phyloP scores from a whole-genome alignment of 2,113 vertebrate species.

The Microcebus griseorufus region DNA sequence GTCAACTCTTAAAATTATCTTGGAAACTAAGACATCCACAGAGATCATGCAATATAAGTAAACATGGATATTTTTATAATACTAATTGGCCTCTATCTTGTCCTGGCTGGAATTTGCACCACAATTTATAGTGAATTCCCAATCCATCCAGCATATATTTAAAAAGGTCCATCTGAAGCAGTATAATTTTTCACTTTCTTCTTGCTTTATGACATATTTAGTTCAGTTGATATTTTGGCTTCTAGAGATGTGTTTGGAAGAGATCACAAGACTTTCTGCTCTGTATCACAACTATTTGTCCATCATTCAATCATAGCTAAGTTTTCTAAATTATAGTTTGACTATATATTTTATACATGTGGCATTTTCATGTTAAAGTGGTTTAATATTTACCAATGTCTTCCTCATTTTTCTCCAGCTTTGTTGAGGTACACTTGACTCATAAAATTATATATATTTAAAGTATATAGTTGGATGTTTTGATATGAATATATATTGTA shows the following conservation, averaged over 20 bases:
- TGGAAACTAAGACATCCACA: slow-evolving; percentile 4
- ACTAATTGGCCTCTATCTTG: not conserved
- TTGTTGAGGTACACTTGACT: not conserved
- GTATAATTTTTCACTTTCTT: not conserved
- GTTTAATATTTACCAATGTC: not conserved
- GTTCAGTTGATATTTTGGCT: not conserved
- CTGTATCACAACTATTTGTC: not conserved
- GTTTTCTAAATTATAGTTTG: not conserved
- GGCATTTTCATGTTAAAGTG: not conserved
- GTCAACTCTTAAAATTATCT: slow-evolving; percentile 24
- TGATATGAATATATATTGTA: not conserved
- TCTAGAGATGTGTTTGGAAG: not conserved
- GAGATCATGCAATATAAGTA: not conserved
- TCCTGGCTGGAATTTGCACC: not conserved
- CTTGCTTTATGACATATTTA: not conserved
- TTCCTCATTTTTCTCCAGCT: not conserved
- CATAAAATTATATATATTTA: not conserved
- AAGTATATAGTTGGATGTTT: not conserved
- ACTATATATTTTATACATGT: not conserved
- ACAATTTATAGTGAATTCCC: not conserved
- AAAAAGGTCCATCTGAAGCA: not conserved
- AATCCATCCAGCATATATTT: not conserved
- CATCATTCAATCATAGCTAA: not conserved
- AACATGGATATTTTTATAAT: not conserved
- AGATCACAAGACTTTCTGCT: not conserved